phyloP scores from a whole-genome alignment of 2,888 invertebrate species.

The Eutolmus rufibarbis region DNA sequence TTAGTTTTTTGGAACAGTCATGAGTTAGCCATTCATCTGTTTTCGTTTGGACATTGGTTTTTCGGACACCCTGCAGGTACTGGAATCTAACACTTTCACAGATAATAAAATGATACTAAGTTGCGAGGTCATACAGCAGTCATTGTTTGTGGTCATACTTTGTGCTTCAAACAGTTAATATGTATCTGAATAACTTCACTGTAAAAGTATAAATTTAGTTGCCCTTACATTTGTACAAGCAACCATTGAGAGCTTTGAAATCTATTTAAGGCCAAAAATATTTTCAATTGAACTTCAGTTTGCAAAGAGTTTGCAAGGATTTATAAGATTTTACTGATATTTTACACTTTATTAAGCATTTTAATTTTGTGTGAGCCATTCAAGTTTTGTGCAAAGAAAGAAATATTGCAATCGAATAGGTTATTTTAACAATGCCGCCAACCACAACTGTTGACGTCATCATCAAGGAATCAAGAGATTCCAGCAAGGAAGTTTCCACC shows the following conservation, averaged over 20 bases:
- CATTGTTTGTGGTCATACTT: too few relatives aligned
- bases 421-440: background rate
- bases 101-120: too few relatives aligned
- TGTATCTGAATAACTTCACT: background rate
- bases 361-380: background rate
- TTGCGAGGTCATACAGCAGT: too few relatives aligned
- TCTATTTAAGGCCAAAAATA: background rate
- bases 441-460: background rate
- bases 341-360: background rate
- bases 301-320: background rate
- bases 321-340: background rate
- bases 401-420: background rate
- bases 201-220: background rate
- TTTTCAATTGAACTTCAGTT: background rate
- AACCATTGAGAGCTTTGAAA: background rate
- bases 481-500: background rate
- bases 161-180: background rate
- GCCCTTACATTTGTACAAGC: background rate
- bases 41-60: too few relatives aligned
- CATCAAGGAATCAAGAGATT: background rate
- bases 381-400: background rate
- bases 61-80: too few relatives aligned
- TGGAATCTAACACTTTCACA: too few relatives aligned
- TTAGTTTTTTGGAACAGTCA: too few relatives aligned
- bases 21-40: too few relatives aligned